Evolutionary conservation across 2,113 vertebrate species (phyloP).

Genomic region (human (Homo sapiens)): DNA sequence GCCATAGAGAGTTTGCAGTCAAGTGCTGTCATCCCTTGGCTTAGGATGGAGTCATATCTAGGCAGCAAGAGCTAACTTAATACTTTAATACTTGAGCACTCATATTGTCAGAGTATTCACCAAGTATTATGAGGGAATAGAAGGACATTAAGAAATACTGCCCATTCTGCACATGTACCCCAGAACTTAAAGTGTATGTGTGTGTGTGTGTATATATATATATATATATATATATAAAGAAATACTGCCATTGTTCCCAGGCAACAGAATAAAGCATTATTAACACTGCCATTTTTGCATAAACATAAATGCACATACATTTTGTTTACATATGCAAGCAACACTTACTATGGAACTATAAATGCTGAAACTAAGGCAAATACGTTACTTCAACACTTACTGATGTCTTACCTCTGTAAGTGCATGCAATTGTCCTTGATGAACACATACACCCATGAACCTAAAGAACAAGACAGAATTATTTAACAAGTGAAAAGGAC

Average conservation of each 20-base stretch:
- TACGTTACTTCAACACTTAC: background rate
- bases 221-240: background rate
- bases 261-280: conserved; percentile 14
- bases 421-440: conserved; percentile 97
- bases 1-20: background rate
- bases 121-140: background rate
- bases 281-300: background rate
- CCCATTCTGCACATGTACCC: too few species aligned
- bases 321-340: conserved; percentile 32
- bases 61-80: conserved; percentile 34
- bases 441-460: conserved; percentile 98
- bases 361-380: conserved; percentile 62
- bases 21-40: background rate
- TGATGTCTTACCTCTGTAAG: conserved; percentile 94
- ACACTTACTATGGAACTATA: conserved; percentile 7
- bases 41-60: background rate
- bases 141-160: background rate
- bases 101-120: background rate
- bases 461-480: conserved; percentile 85
- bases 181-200: too few species aligned
- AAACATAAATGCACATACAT: conserved; percentile 20
- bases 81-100: background rate
- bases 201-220: too few species aligned
- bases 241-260: background rate
- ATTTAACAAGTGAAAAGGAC: conserved; percentile 50